A percentile compares a stretch with the other conserved stretches of the same genome.
Evolutionary conservation across 2,797 vertebrate genomes (phyloP).

Genomic region (Paguma larvata): DNA sequence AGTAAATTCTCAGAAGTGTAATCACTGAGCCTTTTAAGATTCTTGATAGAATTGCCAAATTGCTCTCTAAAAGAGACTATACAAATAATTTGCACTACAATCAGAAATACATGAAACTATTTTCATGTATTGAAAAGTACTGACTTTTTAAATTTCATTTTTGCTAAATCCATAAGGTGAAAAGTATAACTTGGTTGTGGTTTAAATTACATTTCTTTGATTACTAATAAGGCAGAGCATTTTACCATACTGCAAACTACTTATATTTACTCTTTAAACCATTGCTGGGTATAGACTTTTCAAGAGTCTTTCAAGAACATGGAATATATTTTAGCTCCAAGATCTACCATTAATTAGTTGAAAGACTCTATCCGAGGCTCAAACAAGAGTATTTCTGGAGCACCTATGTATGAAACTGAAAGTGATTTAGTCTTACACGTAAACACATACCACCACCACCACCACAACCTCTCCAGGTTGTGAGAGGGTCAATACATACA

Average conservation of each 20-base stretch:
- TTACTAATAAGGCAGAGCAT: not conserved
- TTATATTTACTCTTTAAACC: not conserved
- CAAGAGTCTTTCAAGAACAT: constrained; percentile 4
- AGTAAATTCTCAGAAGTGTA: constrained; percentile 40
- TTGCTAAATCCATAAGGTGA: not conserved
- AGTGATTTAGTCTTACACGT: constrained; percentile 43
- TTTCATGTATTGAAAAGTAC: not conserved
- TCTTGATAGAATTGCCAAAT: constrained; percentile 35
- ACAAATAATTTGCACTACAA: constrained; percentile 5
- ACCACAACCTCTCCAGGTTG: not conserved
- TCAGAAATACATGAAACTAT: constrained; percentile 25
- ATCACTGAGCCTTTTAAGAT: constrained; percentile 3
- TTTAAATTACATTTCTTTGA: constrained; percentile 40
- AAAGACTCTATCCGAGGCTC: constrained; percentile 21
- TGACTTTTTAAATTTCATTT: constrained; percentile 46
- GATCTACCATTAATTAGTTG: not conserved
- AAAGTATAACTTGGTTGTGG: not conserved
- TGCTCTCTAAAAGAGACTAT: not conserved
- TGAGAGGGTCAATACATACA: not conserved
- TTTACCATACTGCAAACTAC: not conserved
- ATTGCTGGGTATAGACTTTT: not conserved
- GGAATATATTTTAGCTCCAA: constrained; percentile 15
- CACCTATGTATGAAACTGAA: not conserved
- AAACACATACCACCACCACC: not conserved
- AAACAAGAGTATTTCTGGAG: constrained; percentile 49